These are phyloP conservation scores for Hydrophis major DNA, from an alignment of 2,797 vertebrate genomes.

Conservation along the genomic window DNA sequence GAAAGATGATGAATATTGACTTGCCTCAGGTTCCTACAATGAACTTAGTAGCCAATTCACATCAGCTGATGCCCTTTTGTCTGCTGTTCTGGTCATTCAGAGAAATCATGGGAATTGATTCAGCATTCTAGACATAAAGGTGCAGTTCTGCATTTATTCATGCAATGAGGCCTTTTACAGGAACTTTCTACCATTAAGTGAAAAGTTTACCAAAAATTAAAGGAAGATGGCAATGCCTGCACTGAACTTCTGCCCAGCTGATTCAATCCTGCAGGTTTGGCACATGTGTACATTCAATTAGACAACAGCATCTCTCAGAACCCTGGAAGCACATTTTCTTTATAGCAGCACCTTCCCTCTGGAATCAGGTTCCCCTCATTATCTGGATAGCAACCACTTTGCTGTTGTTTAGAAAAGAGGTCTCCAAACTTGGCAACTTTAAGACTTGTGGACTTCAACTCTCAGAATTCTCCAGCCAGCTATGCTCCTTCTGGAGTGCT, in stretches of 20 bases:
- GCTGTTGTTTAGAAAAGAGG: not conserved
- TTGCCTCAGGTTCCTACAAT: not conserved
- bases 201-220: not conserved
- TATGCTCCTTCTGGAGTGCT: not conserved
- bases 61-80: not conserved
- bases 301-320: too few relatives aligned
- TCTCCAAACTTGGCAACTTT: too few relatives aligned
- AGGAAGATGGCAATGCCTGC: too few relatives aligned
- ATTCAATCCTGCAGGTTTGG: too few relatives aligned
- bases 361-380: too few relatives aligned
- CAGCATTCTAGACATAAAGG: not conserved
- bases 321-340: too few relatives aligned
- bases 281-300: too few relatives aligned
- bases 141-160: not conserved
- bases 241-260: too few relatives aligned
- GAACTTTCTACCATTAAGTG: not conserved
- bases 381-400: too few relatives aligned
- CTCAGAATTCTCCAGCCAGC: too few relatives aligned
- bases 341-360: too few relatives aligned
- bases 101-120: not conserved
- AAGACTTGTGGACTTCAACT: too few relatives aligned
- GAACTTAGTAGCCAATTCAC: not conserved
- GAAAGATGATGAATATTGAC: conserved; percentile 13
- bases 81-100: not conserved
- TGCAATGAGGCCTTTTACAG: not conserved